These are phyloP conservation scores for Erebia ligea DNA, from an alignment of 2,888 invertebrate genomes.

Conservation along the genomic window DNA sequence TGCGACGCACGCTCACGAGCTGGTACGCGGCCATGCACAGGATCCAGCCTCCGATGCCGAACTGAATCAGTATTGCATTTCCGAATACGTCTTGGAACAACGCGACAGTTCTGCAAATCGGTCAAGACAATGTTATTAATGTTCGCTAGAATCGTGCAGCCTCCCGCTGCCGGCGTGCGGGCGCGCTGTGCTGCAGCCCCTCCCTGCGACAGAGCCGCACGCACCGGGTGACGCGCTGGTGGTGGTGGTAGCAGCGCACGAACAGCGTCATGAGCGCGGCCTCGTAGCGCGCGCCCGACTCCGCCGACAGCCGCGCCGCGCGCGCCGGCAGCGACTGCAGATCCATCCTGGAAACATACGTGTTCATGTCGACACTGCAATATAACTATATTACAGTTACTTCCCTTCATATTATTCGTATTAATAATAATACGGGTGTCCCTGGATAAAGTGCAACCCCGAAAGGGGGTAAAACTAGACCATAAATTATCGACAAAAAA, in stretches of 20 bases:
- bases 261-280: constrained; percentile 49
- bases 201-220: constrained; percentile 28
- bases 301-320: constrained; percentile 38
- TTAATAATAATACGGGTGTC: no score
- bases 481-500: no score
- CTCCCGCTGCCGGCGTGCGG: background rate
- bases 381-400: no score
- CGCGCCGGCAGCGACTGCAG: constrained; percentile 55
- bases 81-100: constrained; percentile 66
- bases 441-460: no score
- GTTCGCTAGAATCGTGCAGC: background rate
- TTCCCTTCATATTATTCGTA: no score
- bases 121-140: background rate
- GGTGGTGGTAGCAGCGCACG: constrained; percentile 58
- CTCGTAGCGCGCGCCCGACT: constrained; percentile 49
- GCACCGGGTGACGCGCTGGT: constrained; percentile 60
- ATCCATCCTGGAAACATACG: constrained; percentile 52
- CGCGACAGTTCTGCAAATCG: constrained; percentile 51
- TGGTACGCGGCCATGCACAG: constrained; percentile 76
- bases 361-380: no score
- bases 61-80: constrained; percentile 65
- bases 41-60: constrained; percentile 74
- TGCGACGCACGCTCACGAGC: constrained; percentile 63
- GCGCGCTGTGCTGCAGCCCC: background rate
- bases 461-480: no score